Conservation (phyloP, 2,797 vertebrate species). For the Florisuga fusca region DNA sequence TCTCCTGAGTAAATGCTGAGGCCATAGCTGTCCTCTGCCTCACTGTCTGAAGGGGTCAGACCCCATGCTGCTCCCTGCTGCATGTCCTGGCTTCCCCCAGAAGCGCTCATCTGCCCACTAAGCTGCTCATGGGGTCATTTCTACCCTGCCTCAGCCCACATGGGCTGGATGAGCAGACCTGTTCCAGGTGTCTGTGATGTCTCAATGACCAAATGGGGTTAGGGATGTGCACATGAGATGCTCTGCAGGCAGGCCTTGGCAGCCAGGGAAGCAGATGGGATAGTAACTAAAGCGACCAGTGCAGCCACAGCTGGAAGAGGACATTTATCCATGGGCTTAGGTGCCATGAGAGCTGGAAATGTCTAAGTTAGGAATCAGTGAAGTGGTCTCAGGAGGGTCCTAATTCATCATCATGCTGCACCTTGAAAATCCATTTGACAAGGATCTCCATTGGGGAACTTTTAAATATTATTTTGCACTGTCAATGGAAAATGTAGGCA, state of each 20-base stretch:
- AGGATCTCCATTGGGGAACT: accelerated
- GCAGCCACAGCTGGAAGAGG: background rate
- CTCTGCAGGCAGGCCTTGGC: background rate
- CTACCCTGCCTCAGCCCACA: background rate
- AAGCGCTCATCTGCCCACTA: background rate
- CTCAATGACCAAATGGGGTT: accelerated
- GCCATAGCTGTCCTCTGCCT: background rate
- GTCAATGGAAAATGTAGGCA: background rate
- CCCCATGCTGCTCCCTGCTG: background rate
- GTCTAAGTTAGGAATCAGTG: background rate
- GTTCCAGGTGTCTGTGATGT: background rate
- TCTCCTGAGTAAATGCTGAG: background rate
- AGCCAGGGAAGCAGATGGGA: background rate
- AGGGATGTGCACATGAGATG: accelerated
- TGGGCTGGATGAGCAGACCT: background rate
- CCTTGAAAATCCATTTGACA: background rate
- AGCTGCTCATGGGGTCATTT: background rate
- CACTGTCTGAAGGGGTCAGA: accelerated
- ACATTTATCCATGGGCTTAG: background rate
- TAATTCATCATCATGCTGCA: accelerated
- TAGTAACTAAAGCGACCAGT: background rate
- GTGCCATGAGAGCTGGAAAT: background rate
- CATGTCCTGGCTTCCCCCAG: background rate
- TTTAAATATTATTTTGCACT: background rate
- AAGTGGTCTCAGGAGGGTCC: background rate